These are phyloP conservation scores for Tamandua tetradactyla DNA, from an alignment of 2,797 vertebrate species.

Conservation along the genomic window DNA sequence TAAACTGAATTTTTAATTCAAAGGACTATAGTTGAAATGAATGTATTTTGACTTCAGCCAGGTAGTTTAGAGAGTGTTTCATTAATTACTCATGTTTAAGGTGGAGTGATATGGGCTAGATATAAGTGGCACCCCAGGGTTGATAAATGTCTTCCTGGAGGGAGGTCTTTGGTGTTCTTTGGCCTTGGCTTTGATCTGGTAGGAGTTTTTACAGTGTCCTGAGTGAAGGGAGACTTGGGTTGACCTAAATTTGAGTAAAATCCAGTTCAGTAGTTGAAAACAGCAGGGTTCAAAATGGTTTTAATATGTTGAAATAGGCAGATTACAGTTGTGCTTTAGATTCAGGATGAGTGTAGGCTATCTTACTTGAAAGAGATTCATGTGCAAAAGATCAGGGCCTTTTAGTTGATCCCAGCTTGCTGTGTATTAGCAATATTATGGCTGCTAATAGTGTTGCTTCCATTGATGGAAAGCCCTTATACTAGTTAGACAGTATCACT, in stretches of 20 bases:
- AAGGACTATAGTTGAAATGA: slow-evolving; percentile 14
- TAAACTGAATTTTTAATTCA: slow-evolving; percentile 55
- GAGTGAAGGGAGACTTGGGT: slow-evolving; percentile 18
- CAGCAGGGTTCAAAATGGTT: background rate
- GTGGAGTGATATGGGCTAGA: background rate
- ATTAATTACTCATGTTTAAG: slow-evolving; percentile 26
- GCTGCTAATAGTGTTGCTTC: background rate
- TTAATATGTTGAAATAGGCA: slow-evolving; percentile 7
- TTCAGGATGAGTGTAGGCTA: background rate
- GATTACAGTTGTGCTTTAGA: background rate
- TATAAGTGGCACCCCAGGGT: background rate
- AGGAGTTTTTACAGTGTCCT: slow-evolving; percentile 36
- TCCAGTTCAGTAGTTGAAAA: slow-evolving; percentile 27
- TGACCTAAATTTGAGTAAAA: slow-evolving; percentile 55
- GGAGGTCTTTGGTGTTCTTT: slow-evolving; percentile 24
- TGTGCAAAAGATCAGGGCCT: background rate
- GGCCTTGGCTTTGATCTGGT: background rate
- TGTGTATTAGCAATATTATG: background rate
- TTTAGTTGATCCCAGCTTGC: background rate
- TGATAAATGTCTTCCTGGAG: slow-evolving; percentile 11
- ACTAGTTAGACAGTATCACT: slow-evolving; percentile 16
- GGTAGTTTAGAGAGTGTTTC: slow-evolving; percentile 17
- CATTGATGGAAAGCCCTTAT: slow-evolving; percentile 20
- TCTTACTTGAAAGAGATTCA: background rate
- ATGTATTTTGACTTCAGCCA: slow-evolving; percentile 4